Conservation (phyloP, 2,797 vertebrate species). For the Mormyrops boulengeri region DNA sequence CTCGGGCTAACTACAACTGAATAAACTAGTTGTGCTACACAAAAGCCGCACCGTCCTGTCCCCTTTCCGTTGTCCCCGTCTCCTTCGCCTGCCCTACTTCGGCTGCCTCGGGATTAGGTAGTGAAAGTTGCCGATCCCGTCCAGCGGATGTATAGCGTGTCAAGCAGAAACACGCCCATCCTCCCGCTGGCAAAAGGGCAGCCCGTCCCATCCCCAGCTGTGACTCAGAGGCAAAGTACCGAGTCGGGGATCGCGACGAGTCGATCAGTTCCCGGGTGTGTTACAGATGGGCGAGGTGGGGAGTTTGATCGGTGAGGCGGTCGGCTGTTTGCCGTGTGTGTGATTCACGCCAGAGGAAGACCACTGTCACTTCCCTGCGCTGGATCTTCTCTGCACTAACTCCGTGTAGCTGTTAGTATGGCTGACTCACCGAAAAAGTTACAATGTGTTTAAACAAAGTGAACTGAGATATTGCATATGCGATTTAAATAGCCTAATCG, state of each 20-base stretch:
- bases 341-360: neutral
- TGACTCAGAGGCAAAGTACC: conserved; percentile 7
- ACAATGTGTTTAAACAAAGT: neutral
- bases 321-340: neutral
- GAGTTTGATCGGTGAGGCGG: neutral
- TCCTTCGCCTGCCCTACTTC: neutral
- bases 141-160: neutral
- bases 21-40: neutral
- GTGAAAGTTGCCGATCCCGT: conserved; percentile 6
- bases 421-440: neutral
- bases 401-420: neutral
- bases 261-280: neutral
- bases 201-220: neutral
- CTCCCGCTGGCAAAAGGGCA: neutral
- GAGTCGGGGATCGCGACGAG: neutral
- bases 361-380: neutral
- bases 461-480: neutral
- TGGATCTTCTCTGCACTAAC: neutral
- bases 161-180: conserved; percentile 13
- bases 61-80: neutral
- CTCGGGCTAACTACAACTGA: neutral
- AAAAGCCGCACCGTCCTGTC: neutral
- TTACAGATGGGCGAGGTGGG: neutral
- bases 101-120: neutral
- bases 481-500: neutral